phyloP scores from a whole-genome alignment of 1,140 invertebrate species.

The Rhyacophila brunnea region DNA sequence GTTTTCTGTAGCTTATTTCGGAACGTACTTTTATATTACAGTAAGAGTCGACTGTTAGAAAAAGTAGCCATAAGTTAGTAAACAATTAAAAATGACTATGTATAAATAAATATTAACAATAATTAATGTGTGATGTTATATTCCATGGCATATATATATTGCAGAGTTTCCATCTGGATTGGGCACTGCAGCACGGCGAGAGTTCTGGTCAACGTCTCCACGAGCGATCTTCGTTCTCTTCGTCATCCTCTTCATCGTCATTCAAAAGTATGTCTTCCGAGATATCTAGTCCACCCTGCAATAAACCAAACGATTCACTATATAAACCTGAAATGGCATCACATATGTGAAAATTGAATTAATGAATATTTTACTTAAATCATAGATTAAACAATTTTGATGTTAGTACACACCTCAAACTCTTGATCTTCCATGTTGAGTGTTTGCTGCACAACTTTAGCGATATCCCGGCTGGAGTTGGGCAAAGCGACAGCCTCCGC shows the following conservation, averaged over 20 bases:
- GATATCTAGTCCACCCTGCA: constrained; percentile 35
- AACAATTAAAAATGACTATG: background rate
- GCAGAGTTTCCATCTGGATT: background rate
- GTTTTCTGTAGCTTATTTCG: background rate
- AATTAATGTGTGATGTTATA: background rate
- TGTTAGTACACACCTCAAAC: constrained; percentile 7
- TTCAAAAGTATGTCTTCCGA: constrained; percentile 47
- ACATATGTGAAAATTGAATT: background rate
- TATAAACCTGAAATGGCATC: background rate
- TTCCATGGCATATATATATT: background rate
- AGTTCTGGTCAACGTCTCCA: constrained; percentile 57
- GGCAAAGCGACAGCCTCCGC: background rate
- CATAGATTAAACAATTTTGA: background rate
- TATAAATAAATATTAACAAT: background rate
- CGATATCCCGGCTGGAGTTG: background rate
- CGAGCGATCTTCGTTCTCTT: constrained; percentile 55
- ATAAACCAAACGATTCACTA: background rate
- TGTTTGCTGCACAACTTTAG: background rate
- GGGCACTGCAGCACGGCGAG: background rate
- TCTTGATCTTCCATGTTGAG: constrained; percentile 6
- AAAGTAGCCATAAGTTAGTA: background rate
- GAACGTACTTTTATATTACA: background rate
- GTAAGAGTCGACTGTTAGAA: background rate
- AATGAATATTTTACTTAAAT: background rate
- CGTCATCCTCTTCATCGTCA: constrained; percentile 63